Evolutionary conservation across 2,888 invertebrate species (phyloP).

Genomic region (Xanthorhoe designata): DNA sequence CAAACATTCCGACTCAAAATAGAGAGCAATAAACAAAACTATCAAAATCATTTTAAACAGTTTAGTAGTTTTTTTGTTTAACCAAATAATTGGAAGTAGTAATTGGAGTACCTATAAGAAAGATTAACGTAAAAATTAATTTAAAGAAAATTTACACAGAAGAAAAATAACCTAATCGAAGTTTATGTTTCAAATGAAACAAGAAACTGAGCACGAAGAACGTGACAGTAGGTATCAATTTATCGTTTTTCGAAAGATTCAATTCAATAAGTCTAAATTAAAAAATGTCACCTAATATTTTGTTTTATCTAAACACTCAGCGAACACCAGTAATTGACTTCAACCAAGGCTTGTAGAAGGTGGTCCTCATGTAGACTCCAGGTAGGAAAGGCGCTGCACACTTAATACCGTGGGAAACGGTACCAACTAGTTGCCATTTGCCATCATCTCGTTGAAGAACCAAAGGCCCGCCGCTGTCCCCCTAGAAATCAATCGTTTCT

Average conservation of each 20-base stretch:
- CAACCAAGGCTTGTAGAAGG: slow-evolving; percentile 96
- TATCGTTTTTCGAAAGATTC: background rate
- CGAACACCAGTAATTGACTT: slow-evolving; percentile 92
- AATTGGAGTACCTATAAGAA: background rate
- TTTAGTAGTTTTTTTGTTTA: slow-evolving; percentile 5
- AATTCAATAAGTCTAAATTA: background rate
- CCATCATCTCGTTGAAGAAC: slow-evolving; percentile 94
- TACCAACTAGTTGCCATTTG: slow-evolving; percentile 94
- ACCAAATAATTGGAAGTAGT: background rate
- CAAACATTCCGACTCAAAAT: slow-evolving; percentile 16
- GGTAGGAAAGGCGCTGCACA: slow-evolving; percentile 96
- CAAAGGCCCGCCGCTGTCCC: slow-evolving; percentile 96
- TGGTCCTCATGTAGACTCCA: slow-evolving; percentile 97
- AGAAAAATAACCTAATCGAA: background rate
- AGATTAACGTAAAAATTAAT: background rate
- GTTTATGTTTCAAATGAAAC: background rate
- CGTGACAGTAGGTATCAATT: background rate
- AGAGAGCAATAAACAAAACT: slow-evolving; percentile 34
- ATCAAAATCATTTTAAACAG: slow-evolving; percentile 3
- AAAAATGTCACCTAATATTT: background rate
- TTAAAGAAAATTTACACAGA: background rate
- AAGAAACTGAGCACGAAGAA: background rate
- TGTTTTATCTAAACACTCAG: background rate
- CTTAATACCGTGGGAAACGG: slow-evolving; percentile 97
- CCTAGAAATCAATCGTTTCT: slow-evolving; percentile 81